phyloP scores from a whole-genome alignment of 2,888 invertebrate genomes.

The Dioctria rufipes region DNA sequence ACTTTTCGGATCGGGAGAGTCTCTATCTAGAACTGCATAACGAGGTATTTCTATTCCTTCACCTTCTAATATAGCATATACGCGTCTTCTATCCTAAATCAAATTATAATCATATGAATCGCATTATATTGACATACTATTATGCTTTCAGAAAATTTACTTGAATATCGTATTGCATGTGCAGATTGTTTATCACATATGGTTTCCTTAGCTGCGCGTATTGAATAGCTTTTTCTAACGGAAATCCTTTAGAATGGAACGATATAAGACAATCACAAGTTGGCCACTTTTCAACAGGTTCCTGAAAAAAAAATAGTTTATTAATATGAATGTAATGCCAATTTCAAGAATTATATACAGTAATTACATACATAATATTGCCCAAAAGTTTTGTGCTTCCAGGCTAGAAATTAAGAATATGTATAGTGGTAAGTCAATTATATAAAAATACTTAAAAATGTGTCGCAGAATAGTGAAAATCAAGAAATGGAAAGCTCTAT shows the following conservation, averaged over 20 bases:
- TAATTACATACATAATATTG: no score
- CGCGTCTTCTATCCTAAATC: slow-evolving; percentile 90
- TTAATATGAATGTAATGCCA: not conserved
- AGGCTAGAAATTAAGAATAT: no score
- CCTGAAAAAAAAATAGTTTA: slow-evolving; percentile 72
- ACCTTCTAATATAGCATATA: slow-evolving; percentile 92
- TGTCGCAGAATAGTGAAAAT: no score
- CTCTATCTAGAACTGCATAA: slow-evolving; percentile 96
- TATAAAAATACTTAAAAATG: no score
- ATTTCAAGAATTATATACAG: no score
- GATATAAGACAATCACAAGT: slow-evolving; percentile 97
- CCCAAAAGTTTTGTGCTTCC: no score
- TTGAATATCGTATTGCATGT: slow-evolving; percentile 98
- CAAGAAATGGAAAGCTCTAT: no score
- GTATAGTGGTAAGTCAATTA: no score
- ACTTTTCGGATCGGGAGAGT: slow-evolving; percentile 93
- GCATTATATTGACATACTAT: slow-evolving; percentile 26
- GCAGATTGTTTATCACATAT: slow-evolving; percentile 97
- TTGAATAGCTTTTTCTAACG: slow-evolving; percentile 96
- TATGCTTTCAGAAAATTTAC: slow-evolving; percentile 71
- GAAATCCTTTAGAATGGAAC: slow-evolving; percentile 98
- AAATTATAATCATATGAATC: no score
- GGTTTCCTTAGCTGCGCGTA: slow-evolving; percentile 95
- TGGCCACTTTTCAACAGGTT: slow-evolving; percentile 98
- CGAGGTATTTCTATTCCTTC: slow-evolving; percentile 98